Base-by-base conservation (phyloP, 2,888 invertebrate genomes). In the Scrobipalpa atriplicella region DNA sequence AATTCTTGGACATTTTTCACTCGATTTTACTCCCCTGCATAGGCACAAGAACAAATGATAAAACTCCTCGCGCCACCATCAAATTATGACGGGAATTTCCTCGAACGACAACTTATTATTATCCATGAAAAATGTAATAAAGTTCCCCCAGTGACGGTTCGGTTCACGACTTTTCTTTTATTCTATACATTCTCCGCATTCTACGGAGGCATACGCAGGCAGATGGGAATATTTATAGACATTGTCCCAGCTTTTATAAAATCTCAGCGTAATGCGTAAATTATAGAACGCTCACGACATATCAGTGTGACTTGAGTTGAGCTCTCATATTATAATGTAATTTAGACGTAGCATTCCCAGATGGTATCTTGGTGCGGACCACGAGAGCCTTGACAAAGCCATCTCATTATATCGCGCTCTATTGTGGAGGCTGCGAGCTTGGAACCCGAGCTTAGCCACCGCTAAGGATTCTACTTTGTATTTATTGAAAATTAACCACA, bases 1-100 rank as follows among this genome's bases (percentile, higher is more conserved):
- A 82, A 88, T 88, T 78, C 75, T 64, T 38, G 73, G 73, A 70
- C 75, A 86, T 84, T 77, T 79, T 79, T 86, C 83, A 84, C 76
- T 78, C 77, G 72, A 79, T 78, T 81, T 77, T 74, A 71, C 70
- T 73, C 67, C 71, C 71, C 67, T 67, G 68, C 68, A 71, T 71
- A 73, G 70, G 71, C 69, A 72, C 70, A 77, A 75, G 74, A 76
- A 78, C 77, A 78, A 76, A 78, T 68, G 66, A 70, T 67, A 70
- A 67, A 70, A 67, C 58, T 66, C 62, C 64, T 38, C 65, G 76
- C 73, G 68, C 72, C 70, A 71, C 69, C 77, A 73, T 78, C 76
- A 79, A 78, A 78, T 80, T 80, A 81, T 77, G 75, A 79, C 73
- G 72, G 79, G 77, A 76, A 79, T 80, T 81, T 78, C 73, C 68